phyloP scores from a whole-genome alignment of 1,140 invertebrate species.

The Colletes gigas region DNA sequence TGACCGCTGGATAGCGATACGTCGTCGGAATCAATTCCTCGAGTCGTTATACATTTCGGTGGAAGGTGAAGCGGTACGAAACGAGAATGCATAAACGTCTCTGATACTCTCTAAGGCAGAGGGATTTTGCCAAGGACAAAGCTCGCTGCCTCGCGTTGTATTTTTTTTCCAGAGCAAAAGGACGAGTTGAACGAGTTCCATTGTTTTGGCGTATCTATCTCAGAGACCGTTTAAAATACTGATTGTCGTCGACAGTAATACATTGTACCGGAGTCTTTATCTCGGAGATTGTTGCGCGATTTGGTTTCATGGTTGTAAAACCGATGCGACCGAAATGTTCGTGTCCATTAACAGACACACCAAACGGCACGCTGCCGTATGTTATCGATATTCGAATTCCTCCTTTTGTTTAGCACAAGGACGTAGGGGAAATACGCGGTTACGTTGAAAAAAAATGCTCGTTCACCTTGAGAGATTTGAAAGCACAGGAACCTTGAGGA shows the following conservation, averaged over 20 bases:
- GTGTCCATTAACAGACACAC: conserved; percentile 29
- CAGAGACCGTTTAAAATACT: neutral
- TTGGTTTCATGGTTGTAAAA: conserved; percentile 15
- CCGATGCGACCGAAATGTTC: neutral
- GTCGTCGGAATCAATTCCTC: conserved; percentile 1
- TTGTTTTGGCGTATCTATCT: neutral
- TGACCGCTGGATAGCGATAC: neutral
- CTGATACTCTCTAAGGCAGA: neutral
- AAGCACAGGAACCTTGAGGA: neutral
- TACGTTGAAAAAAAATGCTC: neutral
- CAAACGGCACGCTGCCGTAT: neutral
- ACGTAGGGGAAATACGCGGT: neutral
- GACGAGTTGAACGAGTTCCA: neutral
- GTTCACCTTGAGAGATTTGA: neutral
- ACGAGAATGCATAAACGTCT: neutral
- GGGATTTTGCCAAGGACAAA: neutral
- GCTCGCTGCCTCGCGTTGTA: neutral
- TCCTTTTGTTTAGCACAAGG: conserved; percentile 1
- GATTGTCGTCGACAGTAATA: conserved; percentile 17
- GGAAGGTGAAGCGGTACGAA: neutral
- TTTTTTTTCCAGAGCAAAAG: neutral
- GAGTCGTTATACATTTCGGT: neutral
- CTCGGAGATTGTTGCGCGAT: conserved; percentile 29
- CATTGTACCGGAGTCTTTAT: neutral
- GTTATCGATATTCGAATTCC: conserved; percentile 23